Conservation (phyloP, 35 echinoderm and acorn worm species). For the Strongylocentrotus purpuratus region DNA sequence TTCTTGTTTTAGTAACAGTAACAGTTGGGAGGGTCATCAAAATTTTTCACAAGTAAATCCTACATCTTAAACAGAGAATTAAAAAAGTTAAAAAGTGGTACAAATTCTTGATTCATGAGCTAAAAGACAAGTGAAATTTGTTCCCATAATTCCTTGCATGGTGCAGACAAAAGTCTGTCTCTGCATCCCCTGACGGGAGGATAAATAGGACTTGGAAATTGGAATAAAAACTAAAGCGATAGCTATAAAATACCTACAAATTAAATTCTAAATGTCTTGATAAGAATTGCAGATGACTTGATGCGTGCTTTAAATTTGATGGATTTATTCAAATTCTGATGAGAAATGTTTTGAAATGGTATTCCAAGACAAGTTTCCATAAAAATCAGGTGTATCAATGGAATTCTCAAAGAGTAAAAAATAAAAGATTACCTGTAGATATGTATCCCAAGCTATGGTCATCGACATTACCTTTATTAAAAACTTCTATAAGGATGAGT, state of each 20-base stretch:
- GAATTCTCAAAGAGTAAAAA: too few species aligned
- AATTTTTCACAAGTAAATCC: too few species aligned
- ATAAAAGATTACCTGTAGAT: too few species aligned
- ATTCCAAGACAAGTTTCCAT: too few species aligned
- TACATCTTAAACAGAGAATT: neutral
- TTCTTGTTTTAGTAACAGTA: too few species aligned
- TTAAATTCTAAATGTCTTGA: neutral
- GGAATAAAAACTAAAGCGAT: neutral
- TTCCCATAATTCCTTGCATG: neutral
- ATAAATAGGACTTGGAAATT: neutral
- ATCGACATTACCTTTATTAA: too few species aligned
- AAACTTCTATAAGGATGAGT: too few species aligned
- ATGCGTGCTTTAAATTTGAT: neutral
- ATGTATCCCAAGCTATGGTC: too few species aligned
- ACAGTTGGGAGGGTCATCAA: too few species aligned
- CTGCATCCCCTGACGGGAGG: neutral
- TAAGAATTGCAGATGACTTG: neutral
- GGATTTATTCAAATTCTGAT: neutral
- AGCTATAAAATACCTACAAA: neutral
- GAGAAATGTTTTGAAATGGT: neutral
- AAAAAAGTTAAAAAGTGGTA: neutral
- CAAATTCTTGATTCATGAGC: neutral
- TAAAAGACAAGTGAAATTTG: neutral
- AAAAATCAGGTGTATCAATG: too few species aligned
- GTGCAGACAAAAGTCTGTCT: neutral